phyloP scores from a whole-genome alignment of 2,113 vertebrate species.

The Microcebus murinus region DNA sequence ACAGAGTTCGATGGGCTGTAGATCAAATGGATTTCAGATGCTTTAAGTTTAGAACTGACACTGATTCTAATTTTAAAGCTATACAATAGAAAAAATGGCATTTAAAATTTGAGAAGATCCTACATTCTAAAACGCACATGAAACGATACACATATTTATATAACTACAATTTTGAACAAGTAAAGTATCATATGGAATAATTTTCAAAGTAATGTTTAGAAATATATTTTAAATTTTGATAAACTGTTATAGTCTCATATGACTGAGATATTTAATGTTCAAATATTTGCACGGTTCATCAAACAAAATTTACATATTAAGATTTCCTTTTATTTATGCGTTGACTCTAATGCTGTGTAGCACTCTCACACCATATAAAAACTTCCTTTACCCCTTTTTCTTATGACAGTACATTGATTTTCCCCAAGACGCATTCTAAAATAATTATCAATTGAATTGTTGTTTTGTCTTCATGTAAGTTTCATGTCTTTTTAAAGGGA shows the following conservation, averaged over 20 bases:
- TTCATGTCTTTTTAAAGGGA: background rate
- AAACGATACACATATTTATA: background rate
- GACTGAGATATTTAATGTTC: slow-evolving; percentile 60
- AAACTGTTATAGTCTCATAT: slow-evolving; percentile 13
- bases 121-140: background rate
- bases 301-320: slow-evolving; percentile 55
- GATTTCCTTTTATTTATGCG: slow-evolving; percentile 68
- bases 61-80: background rate
- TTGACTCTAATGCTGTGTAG: slow-evolving; percentile 41
- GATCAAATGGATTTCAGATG: background rate
- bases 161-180: background rate
- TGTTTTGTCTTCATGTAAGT: background rate
- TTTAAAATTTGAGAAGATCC: background rate
- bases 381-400: slow-evolving; percentile 33
- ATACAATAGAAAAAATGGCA: background rate
- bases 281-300: slow-evolving; percentile 48
- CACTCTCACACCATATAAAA: slow-evolving; percentile 5
- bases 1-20: background rate
- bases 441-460: background rate
- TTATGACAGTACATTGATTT: slow-evolving; percentile 26
- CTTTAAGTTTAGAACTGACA: background rate
- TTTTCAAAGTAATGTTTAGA: slow-evolving; percentile 20
- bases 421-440: background rate
- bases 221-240: background rate
- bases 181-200: background rate